Evolutionary conservation across 1,140 invertebrate species (phyloP).

Genomic region (Drosophila mauritiana): DNA sequence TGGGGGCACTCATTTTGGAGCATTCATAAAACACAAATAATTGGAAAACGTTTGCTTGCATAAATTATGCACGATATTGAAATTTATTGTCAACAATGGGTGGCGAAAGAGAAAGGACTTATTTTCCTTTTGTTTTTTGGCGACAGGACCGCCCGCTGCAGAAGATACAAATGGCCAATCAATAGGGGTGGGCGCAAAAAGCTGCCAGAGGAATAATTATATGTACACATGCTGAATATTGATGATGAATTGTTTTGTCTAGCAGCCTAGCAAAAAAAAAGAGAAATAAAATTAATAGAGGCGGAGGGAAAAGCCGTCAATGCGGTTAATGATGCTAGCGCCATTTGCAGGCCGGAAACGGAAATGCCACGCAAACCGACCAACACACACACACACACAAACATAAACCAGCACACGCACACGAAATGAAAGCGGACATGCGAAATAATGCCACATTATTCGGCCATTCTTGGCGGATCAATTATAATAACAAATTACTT

Average conservation of each 20-base stretch:
- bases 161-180: slow-evolving; percentile 49
- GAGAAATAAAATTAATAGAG: slow-evolving; percentile 12
- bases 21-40: slow-evolving; percentile 45
- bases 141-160: slow-evolving; percentile 3
- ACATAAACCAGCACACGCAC: neutral
- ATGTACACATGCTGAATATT: slow-evolving; percentile 66
- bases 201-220: slow-evolving; percentile 56
- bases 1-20: neutral
- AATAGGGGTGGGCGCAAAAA: slow-evolving; percentile 24
- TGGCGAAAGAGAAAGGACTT: neutral
- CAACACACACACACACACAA: slow-evolving; percentile 10
- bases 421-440: slow-evolving; percentile 2
- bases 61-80: slow-evolving; percentile 58
- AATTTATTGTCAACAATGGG: slow-evolving; percentile 53
- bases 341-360: slow-evolving; percentile 35
- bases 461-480: slow-evolving; percentile 47
- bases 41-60: slow-evolving; percentile 54
- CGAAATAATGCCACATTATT: slow-evolving; percentile 14
- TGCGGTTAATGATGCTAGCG: slow-evolving; percentile 65
- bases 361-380: slow-evolving; percentile 30
- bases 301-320: slow-evolving; percentile 24
- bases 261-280: slow-evolving; percentile 1
- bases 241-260: slow-evolving; percentile 70
- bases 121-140: neutral
- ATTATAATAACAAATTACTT: slow-evolving; percentile 79